Conservation (phyloP, 2,888 invertebrate genomes). For the Graphium colonna region DNA sequence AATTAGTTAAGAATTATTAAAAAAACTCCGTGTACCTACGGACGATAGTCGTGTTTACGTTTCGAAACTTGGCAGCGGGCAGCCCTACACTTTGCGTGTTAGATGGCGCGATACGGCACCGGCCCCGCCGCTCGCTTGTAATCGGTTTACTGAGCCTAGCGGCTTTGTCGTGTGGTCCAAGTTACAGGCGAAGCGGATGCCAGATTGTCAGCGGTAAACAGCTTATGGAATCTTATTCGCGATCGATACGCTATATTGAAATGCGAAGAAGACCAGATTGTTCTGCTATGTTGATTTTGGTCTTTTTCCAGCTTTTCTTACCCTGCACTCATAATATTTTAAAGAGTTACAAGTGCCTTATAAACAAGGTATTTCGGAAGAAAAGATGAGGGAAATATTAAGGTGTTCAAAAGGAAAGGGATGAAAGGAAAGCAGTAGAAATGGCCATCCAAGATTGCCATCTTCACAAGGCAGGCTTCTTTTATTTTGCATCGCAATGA, state of each 20-base stretch:
- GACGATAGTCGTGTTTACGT: neutral
- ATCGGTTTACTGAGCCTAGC: slow-evolving; percentile 69
- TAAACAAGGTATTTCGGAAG: slow-evolving; percentile 18
- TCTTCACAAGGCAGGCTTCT: no score
- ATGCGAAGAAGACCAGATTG: no score
- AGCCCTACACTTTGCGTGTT: slow-evolving; percentile 49
- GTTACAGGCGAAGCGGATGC: slow-evolving; percentile 17
- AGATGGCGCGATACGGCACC: slow-evolving; percentile 60
- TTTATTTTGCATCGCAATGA: no score
- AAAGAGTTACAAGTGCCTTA: neutral
- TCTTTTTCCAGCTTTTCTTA: no score
- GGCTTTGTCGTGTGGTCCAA: slow-evolving; percentile 39
- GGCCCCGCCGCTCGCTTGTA: slow-evolving; percentile 44
- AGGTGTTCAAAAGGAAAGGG: neutral
- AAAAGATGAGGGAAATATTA: neutral
- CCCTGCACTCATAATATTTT: no score
- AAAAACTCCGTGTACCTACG: no score
- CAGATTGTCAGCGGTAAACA: neutral
- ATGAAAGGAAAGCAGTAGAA: neutral
- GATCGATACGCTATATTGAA: no score
- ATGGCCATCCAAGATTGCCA: no score
- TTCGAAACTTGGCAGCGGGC: neutral
- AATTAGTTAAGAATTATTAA: no score
- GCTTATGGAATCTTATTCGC: no score
- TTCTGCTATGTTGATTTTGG: no score